phyloP scores from a whole-genome alignment of 2,113 vertebrate species.

The Rutilus rutilus region DNA sequence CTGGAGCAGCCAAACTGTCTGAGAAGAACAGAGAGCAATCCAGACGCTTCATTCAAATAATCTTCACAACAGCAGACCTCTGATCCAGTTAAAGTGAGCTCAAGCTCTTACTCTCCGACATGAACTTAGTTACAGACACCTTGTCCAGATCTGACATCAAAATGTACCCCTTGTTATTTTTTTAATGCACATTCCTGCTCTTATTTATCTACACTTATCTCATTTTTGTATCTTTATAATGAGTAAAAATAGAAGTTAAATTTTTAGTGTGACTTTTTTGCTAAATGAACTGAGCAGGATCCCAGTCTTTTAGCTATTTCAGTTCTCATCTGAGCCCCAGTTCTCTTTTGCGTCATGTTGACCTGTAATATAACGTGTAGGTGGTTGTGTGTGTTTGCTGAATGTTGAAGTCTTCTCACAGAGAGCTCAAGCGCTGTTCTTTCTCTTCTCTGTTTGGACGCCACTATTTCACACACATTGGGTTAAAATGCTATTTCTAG shows the following conservation, averaged over 20 bases:
- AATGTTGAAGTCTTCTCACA: background rate
- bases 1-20: conserved; percentile 91
- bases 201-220: background rate
- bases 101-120: too few relatives aligned
- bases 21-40: conserved; percentile 51
- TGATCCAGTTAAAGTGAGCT: too few relatives aligned
- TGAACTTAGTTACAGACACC: too few relatives aligned
- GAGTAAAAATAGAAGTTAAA: too few relatives aligned
- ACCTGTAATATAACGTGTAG: background rate
- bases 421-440: background rate
- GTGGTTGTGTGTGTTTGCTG: conserved; percentile 34
- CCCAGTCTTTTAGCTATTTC: too few relatives aligned
- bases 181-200: background rate
- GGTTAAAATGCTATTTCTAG: background rate
- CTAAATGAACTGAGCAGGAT: too few relatives aligned
- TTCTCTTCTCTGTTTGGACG: background rate
- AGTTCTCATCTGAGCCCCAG: too few relatives aligned
- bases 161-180: background rate
- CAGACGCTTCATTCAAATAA: background rate
- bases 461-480: background rate
- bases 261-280: background rate
- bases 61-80: background rate
- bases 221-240: too few relatives aligned
- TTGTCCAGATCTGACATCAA: too few relatives aligned
- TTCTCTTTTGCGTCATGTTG: background rate